Evolutionary conservation across 2,113 vertebrate genomes (phyloP), one percentile per base, ranked within the genome.

Genomic region (Rostratula benghalensis): DNA sequence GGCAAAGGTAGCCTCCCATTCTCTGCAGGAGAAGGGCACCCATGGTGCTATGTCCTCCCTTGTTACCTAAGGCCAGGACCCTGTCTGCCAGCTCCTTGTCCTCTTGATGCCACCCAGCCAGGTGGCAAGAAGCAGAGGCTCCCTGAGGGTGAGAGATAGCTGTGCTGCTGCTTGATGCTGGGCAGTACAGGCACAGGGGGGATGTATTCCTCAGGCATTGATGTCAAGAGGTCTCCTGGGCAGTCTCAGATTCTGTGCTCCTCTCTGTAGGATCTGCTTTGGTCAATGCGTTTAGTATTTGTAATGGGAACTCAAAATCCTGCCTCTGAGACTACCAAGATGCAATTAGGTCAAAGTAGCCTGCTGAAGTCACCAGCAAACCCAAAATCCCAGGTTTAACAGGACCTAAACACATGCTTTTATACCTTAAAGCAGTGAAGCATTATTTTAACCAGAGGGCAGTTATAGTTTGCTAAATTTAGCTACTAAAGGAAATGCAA

Each of bases 141-240:
- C 11, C 30, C 57, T 20, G 43, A 63, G 46, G 31, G 30, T 1
- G 5, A 41, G 27, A 51, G 8, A 28, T 28, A 22, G 11, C 43
- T 24, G 18, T 9, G 13, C 14, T 65, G 17, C 15, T n/a, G 39
- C 50, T 87, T 0, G 2, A 43, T 51, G 59, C 41, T 61, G n/a
- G 15, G 20, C 0, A 1, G 11, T 22, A 6, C 33, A 11, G 24
- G 10, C 0, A 0, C 2, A 9, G 0, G 0, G 48, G 43, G 5
- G 11, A 4, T 16, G 31, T 24, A 37, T 56, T 16, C 46, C 9
- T 64, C 60, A 35, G 35, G 16, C 13, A 68, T 10, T 2, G 2
- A 21, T 4, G 12, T 22, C 37, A 51, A 50, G 10, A 0, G 0
- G 15, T 54, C 22, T 68, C 20, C 68, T 16, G 39, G n/a, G 37